Evolutionary conservation across 2,888 invertebrate species (phyloP).

Genomic region (Didymodactylos carnosus): DNA sequence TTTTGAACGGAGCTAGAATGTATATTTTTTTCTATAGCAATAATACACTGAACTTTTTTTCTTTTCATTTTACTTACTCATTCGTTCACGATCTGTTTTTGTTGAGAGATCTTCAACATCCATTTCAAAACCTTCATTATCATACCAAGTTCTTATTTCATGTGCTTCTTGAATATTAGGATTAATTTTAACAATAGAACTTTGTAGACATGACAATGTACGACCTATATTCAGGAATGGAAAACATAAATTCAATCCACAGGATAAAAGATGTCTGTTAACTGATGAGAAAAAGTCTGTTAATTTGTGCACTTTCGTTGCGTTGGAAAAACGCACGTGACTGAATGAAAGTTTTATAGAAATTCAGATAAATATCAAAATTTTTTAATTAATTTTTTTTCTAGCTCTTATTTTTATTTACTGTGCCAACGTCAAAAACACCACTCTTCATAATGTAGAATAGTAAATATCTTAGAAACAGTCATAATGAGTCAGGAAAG

Average conservation of each 20-base stretch:
- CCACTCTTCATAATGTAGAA: no score
- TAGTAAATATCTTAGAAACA: no score
- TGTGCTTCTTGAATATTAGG: slow-evolving; percentile 63
- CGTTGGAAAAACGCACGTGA: no score
- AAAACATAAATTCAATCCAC: slow-evolving; percentile 3
- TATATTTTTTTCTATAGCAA: slow-evolving; percentile 16
- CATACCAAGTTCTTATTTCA: slow-evolving; percentile 70
- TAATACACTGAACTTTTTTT: not conserved
- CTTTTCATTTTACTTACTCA: no score
- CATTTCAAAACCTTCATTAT: slow-evolving; percentile 39
- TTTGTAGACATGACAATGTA: slow-evolving; percentile 28
- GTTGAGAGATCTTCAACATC: not conserved
- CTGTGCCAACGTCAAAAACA: no score
- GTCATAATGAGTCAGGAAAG: no score
- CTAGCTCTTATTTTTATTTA: not conserved
- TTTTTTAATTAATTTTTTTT: not conserved
- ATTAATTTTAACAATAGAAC: slow-evolving; percentile 48
- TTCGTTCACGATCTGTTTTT: not conserved
- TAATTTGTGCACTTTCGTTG: no score
- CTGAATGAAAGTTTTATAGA: no score
- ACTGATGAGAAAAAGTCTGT: no score
- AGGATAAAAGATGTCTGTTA: not conserved
- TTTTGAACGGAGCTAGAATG: slow-evolving; percentile 43
- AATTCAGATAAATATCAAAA: no score
- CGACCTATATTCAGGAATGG: slow-evolving; percentile 36